Evolutionary conservation across 1,140 invertebrate genomes (phyloP).

Genomic region (Caenorhabditis brenneri): DNA sequence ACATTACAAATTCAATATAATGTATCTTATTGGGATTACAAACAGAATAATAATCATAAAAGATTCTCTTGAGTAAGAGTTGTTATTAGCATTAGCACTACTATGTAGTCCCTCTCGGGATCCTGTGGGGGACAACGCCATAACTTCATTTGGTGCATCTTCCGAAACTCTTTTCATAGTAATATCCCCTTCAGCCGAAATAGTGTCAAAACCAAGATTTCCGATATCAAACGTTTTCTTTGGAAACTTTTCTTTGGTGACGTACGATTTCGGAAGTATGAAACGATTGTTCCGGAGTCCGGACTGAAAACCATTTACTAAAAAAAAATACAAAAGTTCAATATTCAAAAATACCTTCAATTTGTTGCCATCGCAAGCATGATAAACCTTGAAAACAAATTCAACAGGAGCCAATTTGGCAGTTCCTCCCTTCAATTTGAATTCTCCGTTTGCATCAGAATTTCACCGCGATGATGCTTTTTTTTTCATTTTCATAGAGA

Average conservation of each 20-base stretch:
- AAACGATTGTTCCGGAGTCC: conserved; percentile 55
- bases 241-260: conserved; percentile 47
- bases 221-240: conserved; percentile 50
- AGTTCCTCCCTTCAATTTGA: conserved; percentile 53
- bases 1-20: too few relatives aligned
- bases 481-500: too few relatives aligned
- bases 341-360: neutral
- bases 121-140: too few relatives aligned
- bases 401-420: conserved; percentile 56
- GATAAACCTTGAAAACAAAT: conserved; percentile 61
- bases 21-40: conserved; percentile 8
- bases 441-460: conserved; percentile 55
- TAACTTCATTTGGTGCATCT: too few relatives aligned
- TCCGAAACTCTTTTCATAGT: too few relatives aligned
- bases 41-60: too few relatives aligned
- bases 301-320: conserved; percentile 34
- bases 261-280: conserved; percentile 52
- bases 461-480: too few relatives aligned
- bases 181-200: conserved; percentile 49
- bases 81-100: too few relatives aligned
- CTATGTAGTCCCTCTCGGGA: too few relatives aligned
- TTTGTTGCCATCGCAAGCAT: conserved; percentile 50
- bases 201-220: conserved; percentile 50
- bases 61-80: conserved; percentile 41
- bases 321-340: neutral